Percentiles rank a stretch among this genome's conserved stretches.
phyloP scores from a whole-genome alignment of 2,113 vertebrate genomes.

The Pluvianellus socialis region DNA sequence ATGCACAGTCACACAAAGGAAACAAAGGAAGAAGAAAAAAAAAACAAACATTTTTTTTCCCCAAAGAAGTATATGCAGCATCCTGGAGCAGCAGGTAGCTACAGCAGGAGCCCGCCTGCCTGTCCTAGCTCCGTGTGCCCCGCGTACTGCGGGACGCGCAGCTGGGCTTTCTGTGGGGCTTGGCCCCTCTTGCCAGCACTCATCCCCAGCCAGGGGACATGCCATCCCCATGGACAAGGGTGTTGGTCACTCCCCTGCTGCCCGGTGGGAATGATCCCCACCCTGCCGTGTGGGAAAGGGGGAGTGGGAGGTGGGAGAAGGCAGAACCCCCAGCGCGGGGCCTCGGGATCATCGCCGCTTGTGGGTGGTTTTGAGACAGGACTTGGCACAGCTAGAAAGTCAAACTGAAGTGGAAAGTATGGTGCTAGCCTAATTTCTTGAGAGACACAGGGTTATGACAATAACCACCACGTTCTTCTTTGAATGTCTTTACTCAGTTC shows the following conservation, averaged over 20 bases:
- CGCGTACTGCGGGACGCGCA: background rate
- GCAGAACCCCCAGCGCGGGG: constrained; percentile 63
- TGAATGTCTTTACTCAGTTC: constrained; percentile 75
- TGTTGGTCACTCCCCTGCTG: constrained; percentile 51
- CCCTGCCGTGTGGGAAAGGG: constrained; percentile 30
- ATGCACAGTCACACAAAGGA: constrained; percentile 63
- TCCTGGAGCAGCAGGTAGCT: constrained; percentile 70
- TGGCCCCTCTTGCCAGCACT: background rate
- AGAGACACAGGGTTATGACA: constrained; percentile 73
- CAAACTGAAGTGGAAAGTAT: constrained; percentile 10
- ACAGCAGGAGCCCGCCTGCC: constrained; percentile 89
- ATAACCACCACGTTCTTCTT: constrained; percentile 80
- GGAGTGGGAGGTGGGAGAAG: background rate
- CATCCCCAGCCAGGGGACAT: background rate
- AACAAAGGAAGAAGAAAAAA: constrained; percentile 31
- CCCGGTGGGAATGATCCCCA: constrained; percentile 13
- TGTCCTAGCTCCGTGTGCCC: constrained; percentile 57
- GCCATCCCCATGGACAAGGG: constrained; percentile 60
- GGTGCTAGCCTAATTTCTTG: constrained; percentile 48
- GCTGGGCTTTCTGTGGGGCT: constrained; percentile 32
- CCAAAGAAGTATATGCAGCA: constrained; percentile 62
- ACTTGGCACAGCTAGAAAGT: constrained; percentile 86
- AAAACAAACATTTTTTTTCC: constrained; percentile 14
- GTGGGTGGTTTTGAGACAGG: constrained; percentile 72
- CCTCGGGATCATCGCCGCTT: constrained; percentile 72